phyloP scores from a whole-genome alignment of 2,113 vertebrate species.

The Chinchilla lanigera region DNA sequence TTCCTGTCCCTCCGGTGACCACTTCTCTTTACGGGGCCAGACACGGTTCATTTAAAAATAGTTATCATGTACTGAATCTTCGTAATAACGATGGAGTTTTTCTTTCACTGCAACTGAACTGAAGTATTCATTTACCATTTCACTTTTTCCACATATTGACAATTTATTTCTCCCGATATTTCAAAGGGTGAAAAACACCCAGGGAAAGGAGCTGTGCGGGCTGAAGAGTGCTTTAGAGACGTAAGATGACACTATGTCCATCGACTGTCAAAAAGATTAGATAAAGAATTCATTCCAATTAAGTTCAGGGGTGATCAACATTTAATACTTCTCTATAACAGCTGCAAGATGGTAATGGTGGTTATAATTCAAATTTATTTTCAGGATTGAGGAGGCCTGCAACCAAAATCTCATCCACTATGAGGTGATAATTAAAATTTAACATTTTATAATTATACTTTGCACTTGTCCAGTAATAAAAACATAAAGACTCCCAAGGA shows the following conservation, averaged over 20 bases:
- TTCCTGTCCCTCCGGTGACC: constrained; percentile 65
- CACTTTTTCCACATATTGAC: constrained; percentile 58
- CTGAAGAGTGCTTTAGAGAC: background rate
- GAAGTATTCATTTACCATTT: constrained; percentile 71
- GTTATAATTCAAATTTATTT: constrained; percentile 73
- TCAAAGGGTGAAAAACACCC: background rate
- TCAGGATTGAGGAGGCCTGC: constrained; percentile 62
- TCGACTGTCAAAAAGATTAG: constrained; percentile 53
- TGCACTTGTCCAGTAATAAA: constrained; percentile 9
- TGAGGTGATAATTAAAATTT: constrained; percentile 61
- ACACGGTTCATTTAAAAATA: constrained; percentile 74
- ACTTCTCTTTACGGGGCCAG: constrained; percentile 63
- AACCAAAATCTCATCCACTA: constrained; percentile 39
- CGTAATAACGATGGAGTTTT: constrained; percentile 66
- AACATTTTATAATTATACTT: constrained; percentile 40
- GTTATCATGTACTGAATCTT: constrained; percentile 69
- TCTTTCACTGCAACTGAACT: constrained; percentile 62
- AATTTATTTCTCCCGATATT: constrained; percentile 51
- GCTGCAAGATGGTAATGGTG: constrained; percentile 59
- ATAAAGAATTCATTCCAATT: constrained; percentile 61
- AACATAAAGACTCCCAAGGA: constrained; percentile 31
- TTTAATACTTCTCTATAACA: constrained; percentile 60
- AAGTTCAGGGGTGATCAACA: constrained; percentile 62
- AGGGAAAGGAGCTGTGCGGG: background rate
- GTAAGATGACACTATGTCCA: background rate